Evolutionary conservation across 2,888 invertebrate species (phyloP), one percentile per base, ranked within the genome.

Genomic region (Apeira syringaria): DNA sequence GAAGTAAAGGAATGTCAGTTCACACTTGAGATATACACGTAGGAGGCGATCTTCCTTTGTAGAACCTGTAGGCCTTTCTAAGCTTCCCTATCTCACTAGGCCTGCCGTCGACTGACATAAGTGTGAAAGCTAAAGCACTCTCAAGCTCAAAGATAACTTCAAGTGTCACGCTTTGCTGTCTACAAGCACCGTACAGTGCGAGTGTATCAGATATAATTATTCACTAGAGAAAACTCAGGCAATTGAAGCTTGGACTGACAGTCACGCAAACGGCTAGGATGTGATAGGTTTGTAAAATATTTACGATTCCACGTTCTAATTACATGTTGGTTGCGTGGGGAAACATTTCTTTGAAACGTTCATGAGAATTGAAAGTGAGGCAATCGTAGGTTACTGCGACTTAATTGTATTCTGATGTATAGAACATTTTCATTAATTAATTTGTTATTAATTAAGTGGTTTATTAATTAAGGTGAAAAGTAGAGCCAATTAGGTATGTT

Each of bases 171-270:
- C 24, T n/a, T n/a, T 9, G 40, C 39, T 24, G 5, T 28, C 18
- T 24, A 10, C 10, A 32, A 35, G 8, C 20, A 17, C 9, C 10
- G 20, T 37, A 45, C 35, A 29, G n/a, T n/a, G n/a, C 18, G 25
- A 28, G 31, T 20, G 63, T 64, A 63, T 65, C 65, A 56, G 56
- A 52, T n/a, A 59, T 54, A 73, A 82, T 84, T 83, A 80, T 82
- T 84, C 84, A 84, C 74, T 18, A 51, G 60, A 61, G 73, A 76
- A 73, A 76, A 77, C 82, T 78, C 83, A n/a, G n/a, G n/a, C n/a
- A 83, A 84, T 84, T 84, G 80, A 80, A 81, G 51, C 56, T 60
- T 55, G 58, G 74, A 73, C 70, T 74, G 72, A 72, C 69, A 70
- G 72, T 62, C 73, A 69, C 69, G 74, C 74, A 61, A 72, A 55